Percentiles rank a stretch among this genome's conserved stretches.
Evolutionary conservation across 2,113 vertebrate species (phyloP).

Genomic region (Rhinoptilus africanus): DNA sequence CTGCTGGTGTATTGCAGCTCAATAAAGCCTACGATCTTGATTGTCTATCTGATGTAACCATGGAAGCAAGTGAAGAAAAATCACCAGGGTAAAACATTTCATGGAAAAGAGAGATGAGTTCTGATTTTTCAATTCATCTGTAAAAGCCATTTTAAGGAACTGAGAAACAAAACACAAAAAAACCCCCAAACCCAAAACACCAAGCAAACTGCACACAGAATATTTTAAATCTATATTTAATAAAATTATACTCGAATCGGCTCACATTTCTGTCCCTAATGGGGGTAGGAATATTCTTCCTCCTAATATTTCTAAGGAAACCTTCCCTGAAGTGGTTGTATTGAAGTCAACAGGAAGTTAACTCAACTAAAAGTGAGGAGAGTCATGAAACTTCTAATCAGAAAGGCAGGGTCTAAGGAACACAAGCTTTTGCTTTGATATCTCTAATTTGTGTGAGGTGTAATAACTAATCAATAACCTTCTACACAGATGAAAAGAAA

Average conservation of each 20-base stretch:
- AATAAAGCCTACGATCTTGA: neutral
- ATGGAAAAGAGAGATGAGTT: neutral
- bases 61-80: neutral
- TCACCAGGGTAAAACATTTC: neutral
- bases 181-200: fast-evolving
- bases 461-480: neutral
- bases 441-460: neutral
- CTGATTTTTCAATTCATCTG: neutral
- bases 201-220: neutral
- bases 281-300: neutral
- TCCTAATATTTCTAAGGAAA: neutral
- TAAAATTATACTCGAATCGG: neutral
- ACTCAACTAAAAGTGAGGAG: neutral
- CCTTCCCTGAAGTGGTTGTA: neutral
- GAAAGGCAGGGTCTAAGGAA: neutral
- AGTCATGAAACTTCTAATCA: neutral
- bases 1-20: neutral
- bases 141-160: neutral
- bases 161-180: neutral
- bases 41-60: neutral
- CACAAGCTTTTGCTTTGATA: neutral
- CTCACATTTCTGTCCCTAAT: neutral
- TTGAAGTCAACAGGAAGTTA: neutral
- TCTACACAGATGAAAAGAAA: neutral
- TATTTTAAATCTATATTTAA: neutral